Conservation (phyloP, 2,113 vertebrate species). For the Crotalus tigris region DNA sequence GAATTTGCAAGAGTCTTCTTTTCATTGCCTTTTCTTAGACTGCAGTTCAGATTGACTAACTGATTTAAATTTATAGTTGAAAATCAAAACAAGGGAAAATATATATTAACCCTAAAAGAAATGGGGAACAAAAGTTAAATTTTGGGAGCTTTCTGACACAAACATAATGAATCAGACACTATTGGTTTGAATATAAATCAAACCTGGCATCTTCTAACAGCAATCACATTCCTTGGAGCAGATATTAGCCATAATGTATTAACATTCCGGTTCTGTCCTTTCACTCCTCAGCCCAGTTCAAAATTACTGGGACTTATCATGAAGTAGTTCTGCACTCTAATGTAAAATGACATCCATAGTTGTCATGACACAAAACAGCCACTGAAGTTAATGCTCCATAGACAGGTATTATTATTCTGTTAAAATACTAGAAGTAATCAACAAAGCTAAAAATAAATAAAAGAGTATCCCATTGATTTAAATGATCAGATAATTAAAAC, state of each 20-base stretch:
- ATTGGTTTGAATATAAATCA: background rate
- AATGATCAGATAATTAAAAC: background rate
- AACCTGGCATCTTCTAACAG: background rate
- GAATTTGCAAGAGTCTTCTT: background rate
- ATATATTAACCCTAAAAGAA: background rate
- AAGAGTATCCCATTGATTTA: background rate
- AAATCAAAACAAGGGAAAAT: background rate
- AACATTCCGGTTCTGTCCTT: background rate
- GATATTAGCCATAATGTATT: background rate
- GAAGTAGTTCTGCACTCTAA: slow-evolving; percentile 66
- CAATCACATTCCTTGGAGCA: background rate
- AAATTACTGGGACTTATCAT: slow-evolving; percentile 66
- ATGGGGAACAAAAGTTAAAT: background rate
- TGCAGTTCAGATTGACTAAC: background rate
- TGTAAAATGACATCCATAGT: slow-evolving; percentile 72
- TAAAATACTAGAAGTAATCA: slow-evolving; percentile 15
- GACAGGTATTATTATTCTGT: slow-evolving; percentile 53
- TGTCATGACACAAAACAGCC: slow-evolving; percentile 69
- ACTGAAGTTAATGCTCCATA: slow-evolving; percentile 47
- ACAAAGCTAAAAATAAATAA: slow-evolving; percentile 19
- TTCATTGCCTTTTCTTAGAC: rapidly evolving
- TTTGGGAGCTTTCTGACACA: background rate
- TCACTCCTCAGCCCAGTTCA: slow-evolving; percentile 43
- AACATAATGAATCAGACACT: background rate
- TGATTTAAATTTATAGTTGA: background rate